Evolutionary conservation across 2,797 vertebrate species (phyloP).

Genomic region (Saxicola maurus): DNA sequence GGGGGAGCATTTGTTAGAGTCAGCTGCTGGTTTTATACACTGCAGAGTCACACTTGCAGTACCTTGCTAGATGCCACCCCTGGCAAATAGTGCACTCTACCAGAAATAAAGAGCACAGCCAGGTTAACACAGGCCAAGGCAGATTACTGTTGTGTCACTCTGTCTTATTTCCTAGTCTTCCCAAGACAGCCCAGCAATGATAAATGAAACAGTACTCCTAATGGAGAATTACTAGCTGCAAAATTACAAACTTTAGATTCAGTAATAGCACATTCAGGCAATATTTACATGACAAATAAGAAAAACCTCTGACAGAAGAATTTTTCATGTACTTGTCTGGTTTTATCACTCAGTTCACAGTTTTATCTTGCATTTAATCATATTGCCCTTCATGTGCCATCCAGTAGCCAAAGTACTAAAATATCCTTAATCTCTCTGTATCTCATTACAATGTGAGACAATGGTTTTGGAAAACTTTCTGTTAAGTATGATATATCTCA

Average conservation of each 20-base stretch:
- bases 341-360: constrained; percentile 50
- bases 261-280: constrained; percentile 2
- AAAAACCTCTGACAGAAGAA: constrained; percentile 35
- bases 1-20: neutral
- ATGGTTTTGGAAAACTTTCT: constrained; percentile 46
- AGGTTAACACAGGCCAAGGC: neutral
- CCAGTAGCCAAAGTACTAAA: constrained; percentile 50
- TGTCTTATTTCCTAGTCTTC: neutral
- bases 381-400: constrained; percentile 53
- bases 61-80: neutral
- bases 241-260: constrained; percentile 41
- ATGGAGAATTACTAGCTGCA: neutral
- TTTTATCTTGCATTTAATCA: constrained; percentile 57
- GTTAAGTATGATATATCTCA: constrained; percentile 34
- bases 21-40: neutral
- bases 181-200: neutral
- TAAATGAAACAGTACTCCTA: constrained; percentile 2
- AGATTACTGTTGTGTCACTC: neutral
- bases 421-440: constrained; percentile 46
- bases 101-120: neutral
- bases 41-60: neutral
- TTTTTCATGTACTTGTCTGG: constrained; percentile 38
- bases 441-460: constrained; percentile 40
- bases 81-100: neutral
- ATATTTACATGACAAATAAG: constrained; percentile 57